Base-by-base conservation (phyloP, 2,888 invertebrate genomes). In the Sinhomidia bicolor region DNA sequence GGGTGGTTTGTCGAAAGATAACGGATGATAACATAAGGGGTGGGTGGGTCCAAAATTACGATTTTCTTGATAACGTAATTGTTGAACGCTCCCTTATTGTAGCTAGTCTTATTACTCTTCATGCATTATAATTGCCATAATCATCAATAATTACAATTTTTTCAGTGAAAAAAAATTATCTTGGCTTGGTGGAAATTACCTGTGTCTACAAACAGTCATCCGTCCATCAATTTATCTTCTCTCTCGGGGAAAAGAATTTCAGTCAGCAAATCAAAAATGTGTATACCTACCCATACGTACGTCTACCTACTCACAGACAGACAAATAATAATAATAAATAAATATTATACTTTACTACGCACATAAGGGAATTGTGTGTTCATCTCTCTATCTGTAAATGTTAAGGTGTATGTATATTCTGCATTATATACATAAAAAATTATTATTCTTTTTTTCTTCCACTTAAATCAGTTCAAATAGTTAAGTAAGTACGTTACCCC, bases 51-150 rank as follows among this genome's bases (percentile, higher is more conserved):
- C n/a, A n/a, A n/a, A n/a, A n/a, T n/a, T n/a, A n/a, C n/a, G n/a
- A n/a, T n/a, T n/a, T n/a, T n/a, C n/a, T n/a, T n/a, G n/a, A n/a
- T n/a, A n/a, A n/a, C n/a, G n/a, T n/a, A n/a, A n/a, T n/a, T n/a
- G n/a, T n/a, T n/a, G n/a, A n/a, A n/a, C n/a, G n/a, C n/a, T n/a
- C n/a, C n/a, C 17, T 29, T 32, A 32, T 10, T 4, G 2, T 32
- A n/a, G n/a, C 32, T 32, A 65, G 54, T 17, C 54, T 32, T 78
- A 57, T 57, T 78, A 32, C 54, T 12, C 65, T 20, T 78, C 78
- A 57, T 78, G 78, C 78, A 78, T 78, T 54, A 78, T 78, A 78
- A 78, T 57, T 78, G 78, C 78, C 78, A 36, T 78, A 78, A 78
- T 78, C 78, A 78, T 78, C 78, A 57, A 57, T 78, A 78, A 78